These are phyloP conservation scores for Tetranychus truncatus DNA, from an alignment of 2,888 invertebrate species.

Conservation along the genomic window DNA sequence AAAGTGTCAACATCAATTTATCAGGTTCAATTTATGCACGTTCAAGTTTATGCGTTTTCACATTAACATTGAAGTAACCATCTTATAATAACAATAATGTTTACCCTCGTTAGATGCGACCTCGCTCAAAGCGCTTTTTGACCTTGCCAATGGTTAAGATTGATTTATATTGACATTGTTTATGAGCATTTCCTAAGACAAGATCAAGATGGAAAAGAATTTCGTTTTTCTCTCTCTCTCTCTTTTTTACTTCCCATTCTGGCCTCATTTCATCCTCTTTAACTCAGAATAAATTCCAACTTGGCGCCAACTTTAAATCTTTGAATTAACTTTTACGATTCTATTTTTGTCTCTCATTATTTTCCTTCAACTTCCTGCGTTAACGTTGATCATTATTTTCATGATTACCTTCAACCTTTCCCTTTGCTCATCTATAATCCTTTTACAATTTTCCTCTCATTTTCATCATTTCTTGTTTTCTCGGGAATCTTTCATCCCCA, in stretches of 20 bases:
- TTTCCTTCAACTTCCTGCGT: background rate
- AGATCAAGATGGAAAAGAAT: background rate
- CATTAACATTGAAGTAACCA: no score
- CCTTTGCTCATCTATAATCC: background rate
- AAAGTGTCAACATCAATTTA: no score
- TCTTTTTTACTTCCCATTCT: background rate
- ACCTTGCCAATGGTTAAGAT: background rate
- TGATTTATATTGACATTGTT: background rate
- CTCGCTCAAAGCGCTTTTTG: background rate
- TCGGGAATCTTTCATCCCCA: background rate
- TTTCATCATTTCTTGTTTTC: background rate
- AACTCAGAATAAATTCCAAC: background rate
- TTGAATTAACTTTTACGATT: background rate
- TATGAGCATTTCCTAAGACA: background rate
- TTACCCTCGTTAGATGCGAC: background rate
- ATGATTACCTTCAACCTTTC: background rate
- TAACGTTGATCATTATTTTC: background rate
- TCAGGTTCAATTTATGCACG: no score
- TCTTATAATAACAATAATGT: background rate
- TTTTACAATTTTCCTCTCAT: background rate
- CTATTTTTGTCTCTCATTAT: background rate
- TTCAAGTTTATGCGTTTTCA: no score
- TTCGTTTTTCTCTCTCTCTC: conserved; percentile 3
- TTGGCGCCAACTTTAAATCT: conserved; percentile 5
- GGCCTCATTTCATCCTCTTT: background rate